Base-by-base conservation (phyloP, 2,113 vertebrate genomes). In the Rhinolophus ferrumequinum region DNA sequence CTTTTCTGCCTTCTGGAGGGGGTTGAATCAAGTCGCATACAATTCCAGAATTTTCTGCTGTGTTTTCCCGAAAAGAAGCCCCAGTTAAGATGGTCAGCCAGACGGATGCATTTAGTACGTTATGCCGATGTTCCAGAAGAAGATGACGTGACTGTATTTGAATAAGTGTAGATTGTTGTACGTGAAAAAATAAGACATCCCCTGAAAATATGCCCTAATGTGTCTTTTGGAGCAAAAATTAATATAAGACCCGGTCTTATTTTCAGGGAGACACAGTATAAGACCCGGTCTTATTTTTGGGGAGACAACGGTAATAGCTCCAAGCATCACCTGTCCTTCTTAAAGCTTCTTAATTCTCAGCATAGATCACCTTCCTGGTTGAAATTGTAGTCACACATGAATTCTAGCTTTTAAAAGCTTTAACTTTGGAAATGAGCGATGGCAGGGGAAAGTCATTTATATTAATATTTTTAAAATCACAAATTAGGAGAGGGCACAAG, bases 311-410 rank as follows among this genome's bases (percentile, higher is more conserved):
- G 41, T 66, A 19, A 8, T n/a, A 26, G 38, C 69, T 64, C 67
- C 47, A 60, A 75, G 8, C 24, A 14, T 44, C 10, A 44, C 54
- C 26, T 0, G 11, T 67, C 44, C 41, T 81, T n/a, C 66, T 92
- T 80, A 60, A 93, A 94, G 7, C 44, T 79, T 82, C n/a, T 96
- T 66, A 28, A 54, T 96, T 79, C 60, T 75, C 66, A 86, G 70
- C 6, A n/a, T 76, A 66, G 69, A 62, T 85, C 64, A 82, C 24
- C 41, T 89, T 79, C 8, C 19, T 81, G 83, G 11, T 38, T 86
- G 26, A 90, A 97, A 30, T n/a, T 81, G 9, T 64, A 62, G 30
- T 56, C 26, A 70, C 12, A 70, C 66, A 8, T 79, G 47, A 75
- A 95, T 86, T 80, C 30, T 73, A 93, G 73, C 38, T 21, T n/a